Percentiles rank a stretch among this genome's conserved stretches.
Evolutionary conservation across 2,797 vertebrate genomes (phyloP).

Genomic region (Trichosurus vulpecula): DNA sequence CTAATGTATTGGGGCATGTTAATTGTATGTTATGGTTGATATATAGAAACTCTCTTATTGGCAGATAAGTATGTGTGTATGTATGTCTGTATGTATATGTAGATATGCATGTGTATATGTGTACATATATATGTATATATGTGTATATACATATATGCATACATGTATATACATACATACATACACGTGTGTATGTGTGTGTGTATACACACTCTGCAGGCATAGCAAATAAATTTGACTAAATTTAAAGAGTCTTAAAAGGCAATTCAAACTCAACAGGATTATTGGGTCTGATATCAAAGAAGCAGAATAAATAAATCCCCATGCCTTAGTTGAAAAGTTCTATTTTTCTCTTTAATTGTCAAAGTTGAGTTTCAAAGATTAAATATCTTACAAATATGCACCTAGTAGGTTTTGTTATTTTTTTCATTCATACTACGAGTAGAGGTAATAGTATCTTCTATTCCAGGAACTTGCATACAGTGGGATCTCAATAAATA

Average conservation of each 20-base stretch:
- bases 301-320: background rate
- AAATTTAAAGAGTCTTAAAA: background rate
- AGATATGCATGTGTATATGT: too few relatives aligned
- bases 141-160: too few relatives aligned
- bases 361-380: constrained; percentile 4
- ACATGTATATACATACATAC: too few relatives aligned
- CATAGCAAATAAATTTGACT: background rate
- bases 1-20: background rate
- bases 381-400: background rate
- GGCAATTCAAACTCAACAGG: background rate
- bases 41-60: constrained; percentile 30
- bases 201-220: background rate
- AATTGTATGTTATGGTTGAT: constrained; percentile 31
- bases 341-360: background rate
- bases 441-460: background rate
- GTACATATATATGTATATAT: too few relatives aligned
- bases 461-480: background rate
- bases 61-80: background rate
- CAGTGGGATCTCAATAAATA: background rate
- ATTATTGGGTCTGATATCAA: background rate
- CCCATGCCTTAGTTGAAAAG: background rate
- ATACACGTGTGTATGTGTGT: too few relatives aligned
- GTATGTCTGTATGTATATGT: too few relatives aligned
- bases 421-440: constrained; percentile 38
- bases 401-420: constrained; percentile 3